Base-by-base conservation (phyloP, 2,888 invertebrate species). In the Automeris io region DNA sequence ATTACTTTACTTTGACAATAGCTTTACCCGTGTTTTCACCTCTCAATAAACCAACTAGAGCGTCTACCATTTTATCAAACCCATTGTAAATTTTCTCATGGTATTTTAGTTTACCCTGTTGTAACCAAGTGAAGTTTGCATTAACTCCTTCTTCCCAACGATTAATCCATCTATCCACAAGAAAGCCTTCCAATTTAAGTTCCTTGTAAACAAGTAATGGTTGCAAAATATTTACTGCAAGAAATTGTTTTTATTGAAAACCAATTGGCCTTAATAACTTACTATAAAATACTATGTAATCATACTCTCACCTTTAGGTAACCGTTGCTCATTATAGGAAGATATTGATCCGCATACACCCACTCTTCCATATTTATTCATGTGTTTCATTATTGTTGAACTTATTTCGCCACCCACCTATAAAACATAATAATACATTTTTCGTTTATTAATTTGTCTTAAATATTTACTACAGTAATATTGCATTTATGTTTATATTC, bases 21-120 rank as follows among this genome's bases (percentile, higher is more conserved):
- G 91, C 91, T 82, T 93, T 93, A 35, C 93, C 93, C 16, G 83
- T 85, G 68, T 92, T 93, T 55, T 90, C 89, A 22, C 93, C 93
- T 38, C 77, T 67, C 5, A 88, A 70, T 63, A 93, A 86, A 8
- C 89, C 91, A 37, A 89, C 80, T 43, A 93, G 89, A 22, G 93
- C 92, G 33, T 90, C 83, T 1, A 91, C 91, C 89, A 91, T 91
- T 51, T 92, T 92, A 46, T 92, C 91, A 69, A 94, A 93, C 2
- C 93, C 93, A 42, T 91, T 75, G 2, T 91, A 91, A 1, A 91
- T 61, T 32, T 92, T 92, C 70, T 94, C 94, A 45, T 82, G 81
- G 59, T 91, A 91, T 56, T 90, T 89, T 7, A 94, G 55, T 72
- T 92, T 93, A 25, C 92, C 93, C 77, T 91, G 89, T 33, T 76